Evolutionary conservation across 2,888 invertebrate genomes (phyloP).

Genomic region (Hyppa rectilinea): DNA sequence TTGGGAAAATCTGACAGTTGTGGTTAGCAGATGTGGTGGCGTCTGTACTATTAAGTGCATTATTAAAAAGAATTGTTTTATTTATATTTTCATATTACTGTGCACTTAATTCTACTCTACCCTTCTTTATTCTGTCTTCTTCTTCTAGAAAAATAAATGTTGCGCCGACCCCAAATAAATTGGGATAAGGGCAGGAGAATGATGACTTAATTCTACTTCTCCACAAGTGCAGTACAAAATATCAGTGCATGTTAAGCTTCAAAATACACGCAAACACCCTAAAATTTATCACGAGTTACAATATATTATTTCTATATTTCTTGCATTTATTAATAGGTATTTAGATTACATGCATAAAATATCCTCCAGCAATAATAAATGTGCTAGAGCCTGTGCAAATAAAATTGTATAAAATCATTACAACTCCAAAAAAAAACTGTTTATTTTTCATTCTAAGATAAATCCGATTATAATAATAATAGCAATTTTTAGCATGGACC

Average conservation of each 20-base stretch:
- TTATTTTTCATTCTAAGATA: not conserved
- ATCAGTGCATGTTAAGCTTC: not conserved
- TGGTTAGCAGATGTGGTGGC: too few species aligned
- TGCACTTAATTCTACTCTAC: not conserved
- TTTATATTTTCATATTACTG: not conserved
- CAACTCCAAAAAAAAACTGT: not conserved
- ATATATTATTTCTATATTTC: not conserved
- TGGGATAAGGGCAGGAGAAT: too few species aligned
- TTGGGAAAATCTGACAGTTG: too few species aligned
- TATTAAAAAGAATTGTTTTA: not conserved
- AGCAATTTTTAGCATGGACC: too few species aligned
- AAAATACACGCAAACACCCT: constrained; percentile 2
- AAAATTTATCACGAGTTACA: not conserved
- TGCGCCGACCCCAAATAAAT: too few species aligned
- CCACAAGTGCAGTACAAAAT: not conserved
- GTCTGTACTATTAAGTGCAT: too few species aligned
- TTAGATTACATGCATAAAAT: not conserved
- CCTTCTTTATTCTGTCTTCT: too few species aligned
- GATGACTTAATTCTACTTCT: not conserved
- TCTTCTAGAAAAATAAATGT: too few species aligned
- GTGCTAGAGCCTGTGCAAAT: not conserved
- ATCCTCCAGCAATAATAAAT: not conserved
- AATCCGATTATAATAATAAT: not conserved
- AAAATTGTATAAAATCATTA: not conserved
- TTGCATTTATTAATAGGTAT: not conserved